Base-by-base conservation (phyloP, 2,113 vertebrate genomes). In the Mirza zaza region DNA sequence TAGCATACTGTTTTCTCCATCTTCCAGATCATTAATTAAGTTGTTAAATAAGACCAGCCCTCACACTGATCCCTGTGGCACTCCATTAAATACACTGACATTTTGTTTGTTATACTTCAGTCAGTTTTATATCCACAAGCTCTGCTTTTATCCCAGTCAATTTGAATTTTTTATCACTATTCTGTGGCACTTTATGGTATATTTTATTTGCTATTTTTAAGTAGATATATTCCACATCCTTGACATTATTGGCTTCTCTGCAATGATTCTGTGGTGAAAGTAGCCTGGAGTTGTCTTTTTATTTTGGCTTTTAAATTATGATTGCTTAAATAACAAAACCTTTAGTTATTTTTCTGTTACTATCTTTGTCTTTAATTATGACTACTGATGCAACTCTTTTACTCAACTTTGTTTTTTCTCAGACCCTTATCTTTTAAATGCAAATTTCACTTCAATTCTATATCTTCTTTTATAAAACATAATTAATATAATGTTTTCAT, bases 11-110 rank as follows among this genome's bases (percentile, higher is more conserved):
- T 97, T 97, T 97, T 87, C 81, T 94, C 34, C 59, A 94, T 96
- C 97, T 97, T 96, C 80, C 87, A 96, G 87, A 97, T 97, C 96
- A 95, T 97, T 97, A 96, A 97, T 97, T 96, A 97, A 96, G 80
- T 92, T 96, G 92, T 96, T 97, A 98, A 97, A 90, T 96, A 97
- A 94, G 94, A 96, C 91, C 87, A 97, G 61, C 67, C 52, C 65
- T 92, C 80, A 90, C 63, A 87, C 52, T 86, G 90, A 96, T 97
- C 92, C 81, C 95, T 96, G 92, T 92, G 94, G 71, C 96, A 96
- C 90, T 96, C 65, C 52, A 92, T 92, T 97, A 97, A 96, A 92
- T 97, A 75, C 68, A 75, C 0, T 96, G 95, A 85, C 90, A 96
- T 96, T 97, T 93, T 97, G 70, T 97, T 97, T 97, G 90, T 94